phyloP scores from a whole-genome alignment of 2,888 invertebrate species.

The Lithophane ornitopus region DNA sequence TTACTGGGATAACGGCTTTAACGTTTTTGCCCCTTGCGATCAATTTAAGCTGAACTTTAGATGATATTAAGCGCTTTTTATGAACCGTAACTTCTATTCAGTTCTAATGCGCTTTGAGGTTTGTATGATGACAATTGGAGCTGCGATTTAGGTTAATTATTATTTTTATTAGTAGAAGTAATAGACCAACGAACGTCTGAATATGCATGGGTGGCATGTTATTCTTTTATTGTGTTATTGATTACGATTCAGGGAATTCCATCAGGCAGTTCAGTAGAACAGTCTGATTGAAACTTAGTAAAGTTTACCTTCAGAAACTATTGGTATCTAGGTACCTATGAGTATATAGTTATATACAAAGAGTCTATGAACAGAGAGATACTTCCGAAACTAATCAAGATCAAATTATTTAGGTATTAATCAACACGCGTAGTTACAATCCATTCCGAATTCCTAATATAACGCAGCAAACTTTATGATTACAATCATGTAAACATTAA shows the following conservation, averaged over 20 bases:
- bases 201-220: not conserved
- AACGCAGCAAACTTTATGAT: constrained; percentile 69
- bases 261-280: not conserved
- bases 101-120: constrained; percentile 39
- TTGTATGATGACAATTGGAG: constrained; percentile 14
- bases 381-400: constrained; percentile 42
- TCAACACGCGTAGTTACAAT: constrained; percentile 43
- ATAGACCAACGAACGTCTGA: not conserved
- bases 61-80: constrained; percentile 65
- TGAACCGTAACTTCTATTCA: constrained; percentile 51
- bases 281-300: not conserved
- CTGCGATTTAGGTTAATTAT: not conserved
- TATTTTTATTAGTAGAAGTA: not conserved
- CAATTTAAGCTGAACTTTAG: constrained; percentile 70
- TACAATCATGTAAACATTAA: constrained; percentile 82
- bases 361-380: not conserved
- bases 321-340: not conserved
- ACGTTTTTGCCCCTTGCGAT: constrained; percentile 71
- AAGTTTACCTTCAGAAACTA: not conserved
- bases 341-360: no score
- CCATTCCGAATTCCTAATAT: constrained; percentile 47
- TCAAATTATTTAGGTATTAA: constrained; percentile 44
- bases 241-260: not conserved
- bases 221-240: not conserved
- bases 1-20: constrained; percentile 80